phyloP scores from a whole-genome alignment of 2,888 invertebrate species.

The Liopterus haemorrhoidalis region DNA sequence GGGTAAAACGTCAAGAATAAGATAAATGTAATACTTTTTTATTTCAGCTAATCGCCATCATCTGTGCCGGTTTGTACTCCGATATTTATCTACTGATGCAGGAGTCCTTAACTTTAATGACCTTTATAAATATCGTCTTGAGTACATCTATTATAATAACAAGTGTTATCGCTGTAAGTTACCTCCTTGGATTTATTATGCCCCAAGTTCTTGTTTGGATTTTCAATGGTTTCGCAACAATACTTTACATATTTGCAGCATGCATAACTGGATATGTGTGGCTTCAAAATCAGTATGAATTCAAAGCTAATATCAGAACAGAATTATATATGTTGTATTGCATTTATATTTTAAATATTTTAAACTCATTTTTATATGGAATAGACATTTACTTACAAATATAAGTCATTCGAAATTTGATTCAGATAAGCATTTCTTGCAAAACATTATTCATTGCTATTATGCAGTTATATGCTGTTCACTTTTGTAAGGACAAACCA shows the following conservation, averaged over 20 bases:
- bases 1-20: too few species aligned
- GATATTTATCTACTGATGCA: constrained; percentile 32
- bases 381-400: constrained; percentile 33
- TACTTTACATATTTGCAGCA: constrained; percentile 36
- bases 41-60: constrained; percentile 34
- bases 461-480: too few species aligned
- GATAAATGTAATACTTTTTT: too few species aligned
- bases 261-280: constrained; percentile 31
- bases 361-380: constrained; percentile 34
- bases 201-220: constrained; percentile 37
- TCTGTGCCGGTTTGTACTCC: constrained; percentile 37
- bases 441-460: too few species aligned
- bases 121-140: constrained; percentile 39
- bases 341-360: constrained; percentile 30
- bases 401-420: too few species aligned
- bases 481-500: too few species aligned
- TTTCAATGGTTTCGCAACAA: constrained; percentile 36
- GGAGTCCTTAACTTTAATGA: constrained; percentile 31
- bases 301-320: constrained; percentile 14
- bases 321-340: constrained; percentile 29
- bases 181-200: constrained; percentile 37
- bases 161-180: constrained; percentile 37
- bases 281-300: constrained; percentile 21
- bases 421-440: too few species aligned
- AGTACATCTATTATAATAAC: constrained; percentile 38